Evolutionary conservation across 1,140 invertebrate genomes (phyloP), one percentile per base, ranked within the genome.

Genomic region (Pseudobourletiella spinata): DNA sequence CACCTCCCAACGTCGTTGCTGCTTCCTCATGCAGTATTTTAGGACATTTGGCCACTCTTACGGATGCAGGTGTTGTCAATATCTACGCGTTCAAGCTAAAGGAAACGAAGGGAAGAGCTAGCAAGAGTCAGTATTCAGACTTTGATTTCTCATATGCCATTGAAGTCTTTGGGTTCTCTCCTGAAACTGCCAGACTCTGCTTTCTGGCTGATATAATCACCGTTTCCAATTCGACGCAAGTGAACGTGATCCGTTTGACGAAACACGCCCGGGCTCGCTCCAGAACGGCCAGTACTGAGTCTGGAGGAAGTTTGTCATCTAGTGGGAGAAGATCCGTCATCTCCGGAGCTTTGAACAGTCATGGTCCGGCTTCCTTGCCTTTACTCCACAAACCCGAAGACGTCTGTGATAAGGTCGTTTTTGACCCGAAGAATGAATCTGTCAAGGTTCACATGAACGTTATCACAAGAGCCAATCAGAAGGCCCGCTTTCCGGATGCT

Each of bases 121-220:
- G 64, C 1, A 65, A 64, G 57, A 48, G 54, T 32, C 65, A 59
- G 24, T 70, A 67, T 51, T 46, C 58, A 11, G 68, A 70, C 61
- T 70, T 70, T 56, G 68, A 70, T 42, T 48, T 61, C 18, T 35
- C 62, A 18, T 64, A 52, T 55, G 42, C 65, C 4, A 46, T 70
- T 1, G 66, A 70, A 55, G 22, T 61, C 3, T 24, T 55, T 1
- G 59, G 48, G 20, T 58, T 57, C 25, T 14, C 39, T 18, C 59
- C 61, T 16, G 52, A 64, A 46, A 46, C 15, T 26, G 14, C 14
- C 16, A 3, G 55, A 26, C 8, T 70, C 25, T 32, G 42, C n/a
- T 65, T 67, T 61, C 15, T 60, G 3, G 50, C 48, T 14, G 55
- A 67, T 51, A 57, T 59, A 26, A 43, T 70, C 20, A 44, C 61